Base-by-base conservation (phyloP, 92 coral and sea anemone species). In the Palythoa grandiflora region DNA sequence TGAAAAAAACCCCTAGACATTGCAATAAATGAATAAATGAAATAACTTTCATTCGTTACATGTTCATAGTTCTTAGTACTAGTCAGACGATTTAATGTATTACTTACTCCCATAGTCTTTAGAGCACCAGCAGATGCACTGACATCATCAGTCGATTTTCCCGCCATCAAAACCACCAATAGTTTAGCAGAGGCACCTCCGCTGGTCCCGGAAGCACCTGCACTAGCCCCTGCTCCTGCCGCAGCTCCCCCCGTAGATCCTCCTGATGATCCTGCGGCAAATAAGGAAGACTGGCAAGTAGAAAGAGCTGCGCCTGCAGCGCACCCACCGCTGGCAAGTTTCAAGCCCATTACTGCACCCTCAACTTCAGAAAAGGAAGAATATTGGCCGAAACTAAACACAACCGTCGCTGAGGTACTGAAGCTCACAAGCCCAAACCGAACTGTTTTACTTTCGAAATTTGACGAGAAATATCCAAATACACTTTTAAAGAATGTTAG, bases 121-220 rank as follows among this genome's bases (percentile, higher is more conserved):
- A 94, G 72, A 1, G 90, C 89, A 5, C 84, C 84, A 20, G 95
- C 95, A 14, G 89, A 92, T 3, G 89, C 77, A 35, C 91, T 55
- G 50, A 91, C 94, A 75, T 89, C 94, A 65, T 92, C 98, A 1
- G 98, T 86, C 2, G 98, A 94, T 47, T 91, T 91, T 73, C 95
- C 95, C 65, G 98, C 98, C 77, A 94, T 92, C 72, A 94, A 66
- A 47, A 94, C 98, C 28, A 94, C 89, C n/a, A 94, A 87, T 1
- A 94, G 85, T 77, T 87, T 91, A 1, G 95, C 88, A 5, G 92
- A 90, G 2, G 88, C 88, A 65, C 81, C 78, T 61, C 88, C 91
- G 66, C 86, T 66, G 16, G 47, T 36, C 17, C 47, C 60, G 28
- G 70, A 1, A 63, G 70, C 70, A 17, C 70, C 70, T 4, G 55